Percentiles rank a stretch among this genome's conserved stretches.
phyloP scores from a whole-genome alignment of 2,797 vertebrate species.

The Sebastes hubbsi region DNA sequence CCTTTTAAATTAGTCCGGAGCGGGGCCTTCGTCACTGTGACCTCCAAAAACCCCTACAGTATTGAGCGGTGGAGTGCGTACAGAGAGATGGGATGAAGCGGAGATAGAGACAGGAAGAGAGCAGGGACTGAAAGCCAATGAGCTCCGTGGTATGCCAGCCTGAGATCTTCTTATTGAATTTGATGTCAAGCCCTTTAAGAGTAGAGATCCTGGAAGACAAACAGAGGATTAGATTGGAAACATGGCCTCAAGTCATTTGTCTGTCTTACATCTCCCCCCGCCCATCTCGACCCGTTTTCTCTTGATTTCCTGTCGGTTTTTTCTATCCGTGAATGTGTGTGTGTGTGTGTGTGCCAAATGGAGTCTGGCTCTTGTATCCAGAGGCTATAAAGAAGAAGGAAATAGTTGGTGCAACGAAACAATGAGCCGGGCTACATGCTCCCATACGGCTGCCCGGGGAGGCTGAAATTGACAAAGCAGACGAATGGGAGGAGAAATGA shows the following conservation, averaged over 20 bases:
- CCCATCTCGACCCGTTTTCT: constrained; percentile 23
- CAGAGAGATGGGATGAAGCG: constrained; percentile 36
- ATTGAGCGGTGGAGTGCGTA: constrained; percentile 38
- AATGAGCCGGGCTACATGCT: constrained; percentile 54
- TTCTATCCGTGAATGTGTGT: not conserved
- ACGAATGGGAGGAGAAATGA: constrained; percentile 61
- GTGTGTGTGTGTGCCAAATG: constrained; percentile 23
- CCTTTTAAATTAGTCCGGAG: constrained; percentile 60
- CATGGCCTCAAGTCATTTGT: constrained; percentile 66
- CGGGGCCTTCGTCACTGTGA: constrained; percentile 36
- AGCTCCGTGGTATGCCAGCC: constrained; percentile 55
- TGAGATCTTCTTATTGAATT: constrained; percentile 76
- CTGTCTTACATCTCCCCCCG: constrained; percentile 49
- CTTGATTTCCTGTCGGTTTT: constrained; percentile 26
- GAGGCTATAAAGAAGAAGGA: constrained; percentile 58
- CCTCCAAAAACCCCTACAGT: constrained; percentile 51
- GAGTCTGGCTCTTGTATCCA: constrained; percentile 50
- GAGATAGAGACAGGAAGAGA: constrained; percentile 38
- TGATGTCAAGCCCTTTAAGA: constrained; percentile 76
- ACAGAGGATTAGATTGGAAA: constrained; percentile 79
- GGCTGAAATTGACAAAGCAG: constrained; percentile 61
- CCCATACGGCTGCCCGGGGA: constrained; percentile 45
- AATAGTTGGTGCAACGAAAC: constrained; percentile 67
- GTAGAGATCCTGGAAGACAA: constrained; percentile 75
- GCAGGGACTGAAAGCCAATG: constrained; percentile 62